Conservation (phyloP, 1,140 invertebrate genomes). For the Centruroides sculpturatus region DNA sequence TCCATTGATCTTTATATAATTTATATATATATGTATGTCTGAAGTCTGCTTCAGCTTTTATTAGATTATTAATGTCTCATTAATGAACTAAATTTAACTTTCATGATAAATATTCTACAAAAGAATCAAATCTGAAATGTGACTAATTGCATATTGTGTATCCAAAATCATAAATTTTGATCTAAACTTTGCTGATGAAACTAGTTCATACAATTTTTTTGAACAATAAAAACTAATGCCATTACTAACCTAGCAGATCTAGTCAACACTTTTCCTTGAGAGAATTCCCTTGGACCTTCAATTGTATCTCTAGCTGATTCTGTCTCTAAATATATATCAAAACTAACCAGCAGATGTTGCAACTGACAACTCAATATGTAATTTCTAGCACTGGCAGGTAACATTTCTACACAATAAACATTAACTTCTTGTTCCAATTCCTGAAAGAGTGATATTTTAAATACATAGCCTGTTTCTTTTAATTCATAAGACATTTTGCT, state of each 20-base stretch:
- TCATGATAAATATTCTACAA: too few relatives aligned
- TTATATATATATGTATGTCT: too few relatives aligned
- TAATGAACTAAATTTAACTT: too few relatives aligned
- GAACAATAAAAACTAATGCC: not conserved
- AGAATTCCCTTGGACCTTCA: constrained; percentile 45
- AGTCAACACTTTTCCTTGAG: constrained; percentile 64
- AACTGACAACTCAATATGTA: constrained; percentile 56
- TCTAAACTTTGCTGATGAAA: not conserved
- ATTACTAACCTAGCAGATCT: constrained; percentile 39
- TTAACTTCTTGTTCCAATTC: constrained; percentile 13
- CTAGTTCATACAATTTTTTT: not conserved
- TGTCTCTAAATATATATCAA: constrained; percentile 77
- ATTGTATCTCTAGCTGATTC: constrained; percentile 30
- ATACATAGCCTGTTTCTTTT: constrained; percentile 4
- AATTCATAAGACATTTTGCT: not conserved
- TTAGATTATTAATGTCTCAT: too few relatives aligned
- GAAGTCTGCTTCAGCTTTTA: too few relatives aligned
- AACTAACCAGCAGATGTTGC: constrained; percentile 57
- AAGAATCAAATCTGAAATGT: too few relatives aligned
- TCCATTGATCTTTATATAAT: too few relatives aligned
- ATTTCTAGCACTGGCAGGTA: constrained; percentile 25
- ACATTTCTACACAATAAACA: constrained; percentile 4
- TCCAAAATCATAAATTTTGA: too few relatives aligned
- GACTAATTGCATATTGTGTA: too few relatives aligned
- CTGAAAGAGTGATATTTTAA: constrained; percentile 2